Conservation (phyloP, 2,888 invertebrate species). For the Sympetrum striolatum region DNA sequence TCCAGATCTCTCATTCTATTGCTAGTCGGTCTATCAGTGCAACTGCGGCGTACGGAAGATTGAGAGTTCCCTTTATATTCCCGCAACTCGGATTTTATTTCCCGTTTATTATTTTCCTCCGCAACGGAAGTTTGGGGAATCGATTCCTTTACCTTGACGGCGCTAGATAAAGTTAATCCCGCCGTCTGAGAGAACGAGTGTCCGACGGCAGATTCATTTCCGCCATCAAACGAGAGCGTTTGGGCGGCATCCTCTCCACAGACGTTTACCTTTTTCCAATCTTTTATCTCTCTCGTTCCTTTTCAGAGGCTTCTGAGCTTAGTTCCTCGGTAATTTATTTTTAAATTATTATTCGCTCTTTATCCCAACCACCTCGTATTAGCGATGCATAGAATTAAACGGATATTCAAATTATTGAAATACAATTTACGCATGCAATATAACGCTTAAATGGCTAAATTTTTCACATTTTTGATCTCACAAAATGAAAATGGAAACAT, state of each 20-base stretch:
- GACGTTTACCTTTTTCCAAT: background rate
- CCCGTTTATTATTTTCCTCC: background rate
- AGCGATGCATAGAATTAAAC: too few species aligned
- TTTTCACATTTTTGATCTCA: too few species aligned
- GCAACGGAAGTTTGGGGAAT: background rate
- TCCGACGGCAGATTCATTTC: constrained; percentile 23
- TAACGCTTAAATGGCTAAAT: too few species aligned
- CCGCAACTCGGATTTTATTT: background rate
- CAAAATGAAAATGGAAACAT: too few species aligned
- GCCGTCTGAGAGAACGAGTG: background rate
- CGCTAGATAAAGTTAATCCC: background rate
- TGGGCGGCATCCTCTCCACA: background rate
- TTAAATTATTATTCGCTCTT: too few species aligned
- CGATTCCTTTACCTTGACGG: background rate
- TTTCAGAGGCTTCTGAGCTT: too few species aligned
- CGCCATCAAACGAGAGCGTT: background rate
- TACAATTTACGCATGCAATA: too few species aligned
- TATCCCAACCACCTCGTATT: too few species aligned
- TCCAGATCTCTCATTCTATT: background rate
- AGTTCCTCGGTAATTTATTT: too few species aligned
- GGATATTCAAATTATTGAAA: too few species aligned
- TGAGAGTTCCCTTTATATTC: background rate
- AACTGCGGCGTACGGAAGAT: background rate
- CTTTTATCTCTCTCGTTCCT: background rate
- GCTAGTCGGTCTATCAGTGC: background rate